Base-by-base conservation (phyloP, 2,888 invertebrate species). In the Venusia cambrica region DNA sequence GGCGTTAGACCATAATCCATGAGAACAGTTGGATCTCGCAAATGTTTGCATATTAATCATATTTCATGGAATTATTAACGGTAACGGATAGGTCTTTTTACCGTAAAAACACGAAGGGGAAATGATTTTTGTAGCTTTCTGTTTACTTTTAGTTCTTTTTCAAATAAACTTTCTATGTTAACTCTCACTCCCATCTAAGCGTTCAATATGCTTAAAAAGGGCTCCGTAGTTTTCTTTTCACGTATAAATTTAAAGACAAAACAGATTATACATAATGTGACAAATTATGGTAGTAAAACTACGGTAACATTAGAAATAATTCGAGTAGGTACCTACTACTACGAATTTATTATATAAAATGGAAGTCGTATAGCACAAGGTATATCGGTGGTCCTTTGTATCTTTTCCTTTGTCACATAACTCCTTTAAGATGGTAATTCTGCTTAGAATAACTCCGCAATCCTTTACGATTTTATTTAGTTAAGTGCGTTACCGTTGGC, bases 1-100 rank as follows among this genome's bases (percentile, higher is more conserved):
- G 72, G 77, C 75, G 83, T 79, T 81, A 84, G 75, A 81, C 83
- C 84, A 78, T 85, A 87, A 87, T 81, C 83, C 78, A 51, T 31
- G 60, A 57, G 66, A 69, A 62, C 57, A 76, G 69, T 68, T 60
- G 64, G 47, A 48, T 49, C 50, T 61, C 57, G 44, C 62, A 49
- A 61, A 66, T 41, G 73, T 76, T 79, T 72, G 75, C 78, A 77
- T 79, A 75, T 77, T 72, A 78, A 80, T 77, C n/a, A 59, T 63
- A 65, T 67, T 60, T 51, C 59, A 16, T 38, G 39, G 51, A 21
- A 16, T 26, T 35, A 31, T 31, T 35, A 24, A 34, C 48, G 37
- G 44, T 45, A 48, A 48, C 38, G 35, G 54, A 41, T 53, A 39
- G 42, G 28, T 31, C 15, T 14, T 13, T 22, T 9, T 1, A 10